phyloP scores from a whole-genome alignment of 2,797 vertebrate genomes.

The Oreochromis mossambicus region DNA sequence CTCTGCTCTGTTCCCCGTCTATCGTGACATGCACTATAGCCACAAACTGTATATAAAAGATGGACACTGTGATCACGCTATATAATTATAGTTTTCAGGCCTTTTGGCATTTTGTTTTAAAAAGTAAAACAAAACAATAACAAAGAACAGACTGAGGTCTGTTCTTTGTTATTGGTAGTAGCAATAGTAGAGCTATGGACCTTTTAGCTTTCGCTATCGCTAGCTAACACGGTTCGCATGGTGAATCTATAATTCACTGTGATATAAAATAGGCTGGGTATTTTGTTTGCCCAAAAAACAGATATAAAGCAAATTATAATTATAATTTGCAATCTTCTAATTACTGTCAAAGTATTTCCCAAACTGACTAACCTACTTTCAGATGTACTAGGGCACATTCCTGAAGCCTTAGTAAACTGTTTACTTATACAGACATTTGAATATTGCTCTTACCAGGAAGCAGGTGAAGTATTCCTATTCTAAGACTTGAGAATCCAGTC shows the following conservation, averaged over 20 bases:
- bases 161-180: no score
- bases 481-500: slow-evolving; percentile 86
- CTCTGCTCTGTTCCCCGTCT: background rate
- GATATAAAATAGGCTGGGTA: background rate
- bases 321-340: background rate
- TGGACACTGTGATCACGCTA: background rate
- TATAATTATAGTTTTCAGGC: background rate
- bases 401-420: background rate
- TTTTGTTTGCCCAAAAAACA: background rate
- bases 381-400: background rate
- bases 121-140: background rate
- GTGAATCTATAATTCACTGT: background rate
- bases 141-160: no score
- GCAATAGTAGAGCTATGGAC: background rate
- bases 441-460: slow-evolving; percentile 80
- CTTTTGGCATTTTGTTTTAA: background rate
- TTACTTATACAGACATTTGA: background rate
- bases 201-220: background rate
- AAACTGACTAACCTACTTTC: background rate
- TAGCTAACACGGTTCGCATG: background rate
- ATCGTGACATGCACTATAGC: background rate
- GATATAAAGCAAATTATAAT: background rate
- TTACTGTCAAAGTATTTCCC: background rate
- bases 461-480: slow-evolving; percentile 88
- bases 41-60: background rate